Evolutionary conservation across 2,888 invertebrate species (phyloP), one percentile per base, ranked within the genome.

Genomic region (Cryptus viduatorius): DNA sequence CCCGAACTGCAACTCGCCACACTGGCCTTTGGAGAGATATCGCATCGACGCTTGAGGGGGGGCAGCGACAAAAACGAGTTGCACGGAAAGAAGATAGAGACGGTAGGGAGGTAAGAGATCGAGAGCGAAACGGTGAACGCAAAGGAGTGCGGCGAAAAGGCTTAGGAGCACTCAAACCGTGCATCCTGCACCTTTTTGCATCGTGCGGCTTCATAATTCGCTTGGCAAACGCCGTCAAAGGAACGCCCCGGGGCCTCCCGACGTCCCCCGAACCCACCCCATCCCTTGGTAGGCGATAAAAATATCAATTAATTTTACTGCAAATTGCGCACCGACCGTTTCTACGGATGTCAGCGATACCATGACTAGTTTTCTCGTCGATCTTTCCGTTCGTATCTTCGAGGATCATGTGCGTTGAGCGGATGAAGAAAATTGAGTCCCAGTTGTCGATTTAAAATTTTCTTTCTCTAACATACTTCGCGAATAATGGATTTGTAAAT

Each of bases 301-400:
- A 89, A 85, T 88, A 88, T 88, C 89, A 86, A 89, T 90, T 89
- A 89, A 90, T 89, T 90, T 89, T 88, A 89, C 88, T 87, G 89
- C 88, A 88, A 89, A 90, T 89, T 88, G 90, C 69, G 46, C 81
- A 77, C 82, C 79, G 76, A 78, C 53, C n/a, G 29, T 81, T 79
- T 80, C 48, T 67, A 81, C 78, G 53, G 65, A 86, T 85, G 84
- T 72, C 67, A 67, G 72, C 59, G 16, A 24, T 65, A 37, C 29
- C 31, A 5, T 14, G 24, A 5, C 14, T 16, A 56, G 56, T 24
- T 56, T 56, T 24, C 19, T 56, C 56, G 16, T 37, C 56, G 16
- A 53, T 53, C 16, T 19, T 1, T 1, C 19, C 12, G 56, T 10
- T 53, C 53, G 37, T 37, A 53, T 53, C 53, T 53, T 7, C n/a